Base-by-base conservation (phyloP, 2,113 vertebrate genomes). In the Martes martes region DNA sequence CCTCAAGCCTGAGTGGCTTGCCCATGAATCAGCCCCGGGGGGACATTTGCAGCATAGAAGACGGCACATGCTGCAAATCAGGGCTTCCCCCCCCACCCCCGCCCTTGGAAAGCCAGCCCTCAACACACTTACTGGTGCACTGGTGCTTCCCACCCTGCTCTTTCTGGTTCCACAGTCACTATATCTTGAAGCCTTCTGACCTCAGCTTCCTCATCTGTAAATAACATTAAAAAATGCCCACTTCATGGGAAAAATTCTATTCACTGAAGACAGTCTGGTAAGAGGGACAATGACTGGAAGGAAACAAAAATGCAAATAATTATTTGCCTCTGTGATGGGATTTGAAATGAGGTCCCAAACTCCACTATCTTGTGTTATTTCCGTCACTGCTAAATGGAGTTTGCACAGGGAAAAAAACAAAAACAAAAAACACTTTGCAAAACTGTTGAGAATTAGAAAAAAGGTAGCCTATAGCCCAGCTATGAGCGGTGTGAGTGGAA, bases 301-400 rank as follows among this genome's bases (percentile, higher is more conserved):
- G 61, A 90, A 91, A 86, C 36, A 73, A 59, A 97, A 73, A 96
- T 97, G 92, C 90, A 94, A 98, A 98, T 65, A 69, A 76, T 31
- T 69, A 80, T 57, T 74, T 95, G 50, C 83, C 81, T 55, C 69
- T 14, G 36, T 18, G 88, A 81, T 61, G 73, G 42, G 42, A 86
- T 82, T 89, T 96, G 59, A 93, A 79, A 95, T 14, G 39, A 89
- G n/a, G 52, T 36, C 45, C 89, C 45, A 69, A 57, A 81, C 79
- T 73, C 61, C 14, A 79, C 74, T 0, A 3, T n/a, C 50, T 92
- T 97, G 65, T 50, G 71, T 91, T 57, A 89, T 93, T 80, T 78
- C 81, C 57, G 74, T 71, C 24, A 23, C 33, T 89, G 82, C 59
- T 86, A 71, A 90, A 16, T 52, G 33, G 11, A 31, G 33, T 73